Evolutionary conservation across 64 coral and sea anemone species (phyloP), one percentile per base, ranked within the genome.

Genomic region (Hydrozoanthus tunicans): DNA sequence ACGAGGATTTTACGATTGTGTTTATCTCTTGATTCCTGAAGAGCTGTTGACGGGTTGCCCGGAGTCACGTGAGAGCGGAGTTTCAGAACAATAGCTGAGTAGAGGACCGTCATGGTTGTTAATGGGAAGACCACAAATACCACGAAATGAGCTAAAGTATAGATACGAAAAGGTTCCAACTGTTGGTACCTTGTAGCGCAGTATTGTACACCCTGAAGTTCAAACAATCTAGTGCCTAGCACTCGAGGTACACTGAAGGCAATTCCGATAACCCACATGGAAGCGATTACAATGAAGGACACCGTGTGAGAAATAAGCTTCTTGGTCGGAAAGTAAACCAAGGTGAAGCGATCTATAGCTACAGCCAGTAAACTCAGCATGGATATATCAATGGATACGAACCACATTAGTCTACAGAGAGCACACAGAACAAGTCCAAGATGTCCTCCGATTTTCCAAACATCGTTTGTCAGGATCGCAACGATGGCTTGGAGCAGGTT

Each of bases 401-500:
- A 86, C 83, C 83, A 86, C 83, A 72, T 72, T 27, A 86, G 9
- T 58, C 53, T 55, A 67, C 83, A 86, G 5, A 70, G 63, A 17
- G 64, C 83, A 59, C 83, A 86, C 27, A 86, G 27, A 3, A 59
- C 17, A 32, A 86, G 83, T 72, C 83, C 83, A 32, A 73, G 53
- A 23, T 51, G 15, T 57, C 83, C 83, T 58, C 53, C 67, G 6
- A 86, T 53, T 23, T 56, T 32, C 83, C 83, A 86, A 0, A 8
- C n/a, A 66, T 86, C 83, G 12, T 86, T 86, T n/a, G 83, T 73
- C 9, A 86, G 72, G n/a, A 73, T 86, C n/a, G 68, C 67, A 43
- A 86, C 83, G 26, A 86, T 70, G 27, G 83, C 83, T 86, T 70
- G 67, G 15, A 86, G 83, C 26, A 86, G 83, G 51, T 86, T 86